These are phyloP conservation scores for Acridotheres tristis DNA, from an alignment of 2,797 vertebrate species.

Conservation along the genomic window DNA sequence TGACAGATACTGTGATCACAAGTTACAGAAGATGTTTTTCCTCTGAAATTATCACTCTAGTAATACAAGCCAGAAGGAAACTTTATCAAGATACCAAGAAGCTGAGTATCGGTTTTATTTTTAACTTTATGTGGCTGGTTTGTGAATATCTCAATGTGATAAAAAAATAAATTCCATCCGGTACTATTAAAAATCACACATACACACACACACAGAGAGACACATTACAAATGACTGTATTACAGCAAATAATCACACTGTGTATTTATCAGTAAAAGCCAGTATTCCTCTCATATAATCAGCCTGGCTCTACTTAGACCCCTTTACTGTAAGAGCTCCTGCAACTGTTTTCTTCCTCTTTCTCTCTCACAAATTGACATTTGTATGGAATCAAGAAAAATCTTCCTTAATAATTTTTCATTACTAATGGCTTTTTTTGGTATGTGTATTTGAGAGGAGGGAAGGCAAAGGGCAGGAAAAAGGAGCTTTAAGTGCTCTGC, in stretches of 20 bases:
- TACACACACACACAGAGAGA: slow-evolving; percentile 6
- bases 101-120: slow-evolving; percentile 49
- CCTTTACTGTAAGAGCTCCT: slow-evolving; percentile 1
- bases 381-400: slow-evolving; percentile 73
- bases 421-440: slow-evolving; percentile 74
- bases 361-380: slow-evolving; percentile 57
- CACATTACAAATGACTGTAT: slow-evolving; percentile 14
- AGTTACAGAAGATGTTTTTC: slow-evolving; percentile 75
- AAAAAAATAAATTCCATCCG: slow-evolving; percentile 28
- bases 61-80: slow-evolving; percentile 73
- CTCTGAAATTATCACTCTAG: slow-evolving; percentile 74
- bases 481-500: slow-evolving; percentile 81
- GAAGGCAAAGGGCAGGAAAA: slow-evolving; percentile 78
- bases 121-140: slow-evolving; percentile 39
- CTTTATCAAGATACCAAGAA: slow-evolving; percentile 71
- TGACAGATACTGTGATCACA: slow-evolving; percentile 76
- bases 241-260: slow-evolving; percentile 47
- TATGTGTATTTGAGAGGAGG: slow-evolving; percentile 64
- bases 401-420: slow-evolving; percentile 78
- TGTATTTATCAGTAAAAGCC: slow-evolving; percentile 26
- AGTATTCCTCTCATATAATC: neutral
- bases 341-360: slow-evolving; percentile 47
- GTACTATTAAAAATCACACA: slow-evolving; percentile 35
- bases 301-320: neutral
- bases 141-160: slow-evolving; percentile 28